Percentiles rank a stretch among this genome's conserved stretches.
Conservation (phyloP, 2,797 vertebrate genomes). For the Hydrolagus colliei region DNA sequence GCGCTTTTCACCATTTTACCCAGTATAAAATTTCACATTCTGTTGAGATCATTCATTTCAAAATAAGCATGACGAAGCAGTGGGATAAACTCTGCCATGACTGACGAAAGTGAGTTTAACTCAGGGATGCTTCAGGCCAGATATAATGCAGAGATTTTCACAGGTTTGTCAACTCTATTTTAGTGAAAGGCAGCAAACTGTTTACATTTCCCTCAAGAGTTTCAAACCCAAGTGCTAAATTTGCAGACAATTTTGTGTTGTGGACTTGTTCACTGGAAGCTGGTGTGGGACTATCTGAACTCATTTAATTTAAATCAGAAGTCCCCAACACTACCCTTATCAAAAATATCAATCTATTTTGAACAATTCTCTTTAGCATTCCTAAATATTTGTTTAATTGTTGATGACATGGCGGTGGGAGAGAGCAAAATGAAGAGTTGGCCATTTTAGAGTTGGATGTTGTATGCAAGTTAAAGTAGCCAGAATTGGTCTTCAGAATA, state of each 20-base stretch:
- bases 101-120: too few species aligned
- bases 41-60: too few species aligned
- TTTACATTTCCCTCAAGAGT: background rate
- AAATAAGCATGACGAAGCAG: too few species aligned
- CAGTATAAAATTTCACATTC: too few species aligned
- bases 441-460: background rate
- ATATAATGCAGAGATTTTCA: background rate
- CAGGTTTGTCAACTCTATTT: background rate
- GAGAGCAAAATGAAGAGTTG: background rate
- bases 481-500: background rate
- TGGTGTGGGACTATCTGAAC: background rate
- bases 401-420: too few species aligned
- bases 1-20: too few species aligned
- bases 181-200: background rate
- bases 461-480: background rate
- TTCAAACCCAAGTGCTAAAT: background rate
- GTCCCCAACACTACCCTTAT: background rate
- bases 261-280: background rate
- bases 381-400: background rate
- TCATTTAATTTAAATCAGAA: background rate
- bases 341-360: background rate
- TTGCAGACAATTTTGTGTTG: background rate
- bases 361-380: background rate
- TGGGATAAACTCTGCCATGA: too few species aligned
- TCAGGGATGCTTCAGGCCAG: too few species aligned